Evolutionary conservation across 2,797 vertebrate genomes (phyloP).

Genomic region (Hozukius guyotensis): DNA sequence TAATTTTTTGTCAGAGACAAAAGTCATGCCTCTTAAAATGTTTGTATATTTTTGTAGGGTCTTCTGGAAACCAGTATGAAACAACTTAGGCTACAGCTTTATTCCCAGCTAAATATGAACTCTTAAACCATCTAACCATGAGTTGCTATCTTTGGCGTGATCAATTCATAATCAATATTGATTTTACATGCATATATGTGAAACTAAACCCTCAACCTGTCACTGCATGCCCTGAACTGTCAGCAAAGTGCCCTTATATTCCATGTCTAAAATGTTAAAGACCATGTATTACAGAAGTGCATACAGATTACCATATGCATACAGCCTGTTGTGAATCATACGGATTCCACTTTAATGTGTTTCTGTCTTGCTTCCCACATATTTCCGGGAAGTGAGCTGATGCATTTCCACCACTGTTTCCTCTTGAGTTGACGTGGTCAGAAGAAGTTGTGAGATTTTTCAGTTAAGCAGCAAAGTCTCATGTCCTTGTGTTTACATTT

Average conservation of each 20-base stretch:
- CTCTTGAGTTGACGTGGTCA: neutral
- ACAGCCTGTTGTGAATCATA: neutral
- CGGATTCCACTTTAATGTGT: neutral
- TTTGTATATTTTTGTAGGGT: neutral
- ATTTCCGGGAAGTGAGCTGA: neutral
- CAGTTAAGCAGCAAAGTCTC: neutral
- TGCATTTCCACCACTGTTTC: neutral
- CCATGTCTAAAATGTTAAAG: neutral
- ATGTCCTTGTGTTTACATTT: neutral
- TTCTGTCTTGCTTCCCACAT: neutral
- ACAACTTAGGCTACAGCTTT: neutral
- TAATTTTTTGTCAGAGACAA: neutral
- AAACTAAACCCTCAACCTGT: neutral
- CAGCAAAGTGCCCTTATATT: neutral
- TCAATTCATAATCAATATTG: neutral
- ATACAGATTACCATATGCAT: neutral
- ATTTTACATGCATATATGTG: neutral
- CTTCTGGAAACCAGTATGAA: neutral
- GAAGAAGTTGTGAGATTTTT: too few relatives aligned
- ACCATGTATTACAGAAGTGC: neutral
- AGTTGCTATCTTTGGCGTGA: neutral
- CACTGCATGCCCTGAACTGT: neutral
- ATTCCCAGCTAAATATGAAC: neutral
- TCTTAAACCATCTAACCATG: neutral
- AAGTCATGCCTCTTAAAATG: neutral